Base-by-base conservation (phyloP, 1,140 invertebrate species). In the Drosophila micromelanica region DNA sequence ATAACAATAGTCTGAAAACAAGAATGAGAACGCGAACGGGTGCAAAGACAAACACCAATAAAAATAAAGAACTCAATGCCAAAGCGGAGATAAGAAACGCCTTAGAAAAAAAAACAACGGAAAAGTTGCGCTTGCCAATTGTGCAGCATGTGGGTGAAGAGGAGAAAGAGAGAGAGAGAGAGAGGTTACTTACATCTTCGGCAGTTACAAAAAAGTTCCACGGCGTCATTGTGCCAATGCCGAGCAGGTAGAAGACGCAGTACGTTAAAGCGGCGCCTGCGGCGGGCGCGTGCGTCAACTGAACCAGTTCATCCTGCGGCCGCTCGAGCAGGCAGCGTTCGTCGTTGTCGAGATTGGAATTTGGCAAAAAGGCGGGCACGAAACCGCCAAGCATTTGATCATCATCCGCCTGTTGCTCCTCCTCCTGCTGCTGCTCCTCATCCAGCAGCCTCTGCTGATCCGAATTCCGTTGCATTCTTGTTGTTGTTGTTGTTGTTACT, bases 171-270 rank as follows among this genome's bases (percentile, higher is more conserved):
- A n/a, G n/a, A n/a, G n/a, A n/a, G n/a, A n/a, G n/a, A n/a, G n/a
- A n/a, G n/a, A n/a, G n/a, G 11, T 9, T 51, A 95, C 96, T 95
- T 93, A 98, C 98, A 93, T 97, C 96, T 93, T 98, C 96, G 17
- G 97, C 97, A 67, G 97, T 99, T 30, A 98, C 96, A 90, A 99
- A 98, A 92, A 99, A 98, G 92, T 97, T 98, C 98, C 97, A 99
- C 67, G 98, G 97, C 15, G 98, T 94, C 57, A 99, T 93, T 23
- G 97, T 97, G 51, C 96, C 96, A 80, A 98, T 95, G 43, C 98
- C 98, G 70, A 99, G 94, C 64, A 98, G 93, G 92, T 97, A 97
- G 93, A 99, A 98, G 49, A 97, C 95, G 13, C 96, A 93, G 81
- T 97, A 98, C 11, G 97, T 96, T 37, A 93, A 91, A 37, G 93